phyloP scores from a whole-genome alignment of 2,113 vertebrate genomes.

The Chlorodrepanis virens region DNA sequence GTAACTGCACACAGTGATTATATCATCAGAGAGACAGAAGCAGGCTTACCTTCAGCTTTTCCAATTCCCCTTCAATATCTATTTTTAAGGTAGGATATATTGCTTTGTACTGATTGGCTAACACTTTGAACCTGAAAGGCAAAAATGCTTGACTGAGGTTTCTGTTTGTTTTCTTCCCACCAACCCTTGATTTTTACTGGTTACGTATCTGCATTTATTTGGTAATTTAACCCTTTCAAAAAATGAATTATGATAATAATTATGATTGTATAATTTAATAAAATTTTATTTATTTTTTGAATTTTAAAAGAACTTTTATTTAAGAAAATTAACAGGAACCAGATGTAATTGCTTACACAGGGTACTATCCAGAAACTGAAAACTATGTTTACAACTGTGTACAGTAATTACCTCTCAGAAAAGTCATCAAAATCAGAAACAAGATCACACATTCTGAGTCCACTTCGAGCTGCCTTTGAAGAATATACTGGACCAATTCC shows the following conservation, averaged over 20 bases:
- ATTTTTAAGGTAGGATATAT: conserved; percentile 94
- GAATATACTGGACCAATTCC: conserved; percentile 98
- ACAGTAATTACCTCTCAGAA: conserved; percentile 86
- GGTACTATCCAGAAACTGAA: not conserved
- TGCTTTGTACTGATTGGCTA: conserved; percentile 92
- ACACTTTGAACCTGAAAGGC: conserved; percentile 86
- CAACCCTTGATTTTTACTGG: not conserved
- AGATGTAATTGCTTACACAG: not conserved
- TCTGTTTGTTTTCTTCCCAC: not conserved
- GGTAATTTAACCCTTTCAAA: not conserved
- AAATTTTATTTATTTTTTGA: not conserved
- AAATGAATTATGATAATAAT: not conserved
- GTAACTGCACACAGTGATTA: not conserved
- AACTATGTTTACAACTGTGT: not conserved
- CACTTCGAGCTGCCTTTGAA: conserved; percentile 93
- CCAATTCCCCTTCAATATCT: conserved; percentile 90
- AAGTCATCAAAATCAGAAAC: conserved; percentile 92
- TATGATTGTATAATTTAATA: not conserved
- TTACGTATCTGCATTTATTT: not conserved
- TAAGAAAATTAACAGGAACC: not conserved
- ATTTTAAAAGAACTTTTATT: not conserved
- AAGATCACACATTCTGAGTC: conserved; percentile 96
- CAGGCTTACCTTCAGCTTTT: conserved; percentile 86
- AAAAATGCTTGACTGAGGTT: not conserved
- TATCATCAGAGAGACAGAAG: not conserved